Base-by-base conservation (phyloP, 92 coral and sea anemone genomes). In the Palythoa grandis region DNA sequence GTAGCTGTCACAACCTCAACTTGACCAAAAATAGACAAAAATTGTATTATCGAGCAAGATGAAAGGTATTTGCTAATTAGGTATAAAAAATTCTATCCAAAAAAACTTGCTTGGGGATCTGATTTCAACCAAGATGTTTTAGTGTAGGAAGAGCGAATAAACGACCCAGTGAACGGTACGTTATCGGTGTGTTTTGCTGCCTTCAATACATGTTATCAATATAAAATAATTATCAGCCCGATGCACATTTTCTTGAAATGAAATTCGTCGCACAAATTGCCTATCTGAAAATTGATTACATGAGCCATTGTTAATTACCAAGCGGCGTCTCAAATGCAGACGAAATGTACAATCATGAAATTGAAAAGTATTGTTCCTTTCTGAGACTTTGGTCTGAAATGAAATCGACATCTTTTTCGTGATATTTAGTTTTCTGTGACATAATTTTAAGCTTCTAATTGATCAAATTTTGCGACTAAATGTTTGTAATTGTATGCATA, bases 11-110 rank as follows among this genome's bases (percentile, higher is more conserved):
- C 8, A 38, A 23, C 11, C 25, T 14, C 60, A 48, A 66, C 35
- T 80, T 67, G 85, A 80, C 23, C 75, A 76, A 65, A 63, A 66
- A 47, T 69, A 66, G 61, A n/a, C 5, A 20, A n/a, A 80, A n/a
- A n/a, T 65, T 23, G 74, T 65, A 38, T 12, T 50, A 66, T 23
- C 74, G 14, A 66, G 40, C 25, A 43, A 19, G 73, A 24, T 66
- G 58, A 48, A 22, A 80, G 61, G 61, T 80, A 17, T 80, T 68
- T 40, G 58, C 40, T 48, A 70, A 66, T 63, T 60, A 47, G 66
- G 52, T 43, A 65, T 24, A 73, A 80, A 70, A 47, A 66, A n/a
- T 19, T 38, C 14, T 40, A 16, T 1, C 5, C 12, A 37, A 13
- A 69, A 37, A 69, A 24, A 19, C 47, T 16, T 13, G 17, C 74